Percentiles rank a stretch among this genome's conserved stretches.
These are phyloP conservation scores for Tiliqua scincoides DNA, from an alignment of 2,113 vertebrate genomes.

Conservation along the genomic window DNA sequence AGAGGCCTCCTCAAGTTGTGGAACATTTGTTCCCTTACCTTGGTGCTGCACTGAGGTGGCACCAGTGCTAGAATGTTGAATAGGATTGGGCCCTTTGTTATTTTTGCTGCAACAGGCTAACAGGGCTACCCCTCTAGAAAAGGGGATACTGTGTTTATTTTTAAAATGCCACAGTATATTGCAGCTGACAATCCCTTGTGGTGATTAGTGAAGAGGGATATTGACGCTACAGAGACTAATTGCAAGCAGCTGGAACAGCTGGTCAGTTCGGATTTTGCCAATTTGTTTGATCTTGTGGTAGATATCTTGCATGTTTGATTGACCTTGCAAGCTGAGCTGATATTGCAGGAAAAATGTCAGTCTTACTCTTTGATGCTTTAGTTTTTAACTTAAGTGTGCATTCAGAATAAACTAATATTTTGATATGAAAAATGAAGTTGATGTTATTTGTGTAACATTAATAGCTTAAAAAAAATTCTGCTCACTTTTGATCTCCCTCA, in stretches of 20 bases:
- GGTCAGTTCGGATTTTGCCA: constrained; percentile 4
- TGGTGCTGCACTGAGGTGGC: too few relatives aligned
- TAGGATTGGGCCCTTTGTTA: too few relatives aligned
- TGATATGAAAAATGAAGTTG: background rate
- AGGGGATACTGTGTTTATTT: background rate
- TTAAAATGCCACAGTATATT: background rate
- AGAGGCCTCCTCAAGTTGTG: too few relatives aligned
- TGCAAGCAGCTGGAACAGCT: constrained; percentile 19
- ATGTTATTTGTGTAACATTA: background rate
- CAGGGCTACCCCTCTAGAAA: too few relatives aligned
- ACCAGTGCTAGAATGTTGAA: too few relatives aligned
- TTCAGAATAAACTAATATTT: background rate
- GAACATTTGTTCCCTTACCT: too few relatives aligned
- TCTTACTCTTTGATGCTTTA: background rate
- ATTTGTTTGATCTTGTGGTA: background rate
- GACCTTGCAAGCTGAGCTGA: constrained; percentile 9
- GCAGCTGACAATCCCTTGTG: background rate
- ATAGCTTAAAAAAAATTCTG: too few relatives aligned
- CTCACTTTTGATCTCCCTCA: too few relatives aligned
- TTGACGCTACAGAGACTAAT: constrained; percentile 5
- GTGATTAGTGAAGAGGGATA: constrained; percentile 25
- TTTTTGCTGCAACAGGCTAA: too few relatives aligned
- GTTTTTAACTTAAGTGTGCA: background rate
- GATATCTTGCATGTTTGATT: constrained; percentile 19
- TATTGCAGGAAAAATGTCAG: background rate